phyloP scores from a whole-genome alignment of 1,140 invertebrate species.

The Saccostrea echinata region DNA sequence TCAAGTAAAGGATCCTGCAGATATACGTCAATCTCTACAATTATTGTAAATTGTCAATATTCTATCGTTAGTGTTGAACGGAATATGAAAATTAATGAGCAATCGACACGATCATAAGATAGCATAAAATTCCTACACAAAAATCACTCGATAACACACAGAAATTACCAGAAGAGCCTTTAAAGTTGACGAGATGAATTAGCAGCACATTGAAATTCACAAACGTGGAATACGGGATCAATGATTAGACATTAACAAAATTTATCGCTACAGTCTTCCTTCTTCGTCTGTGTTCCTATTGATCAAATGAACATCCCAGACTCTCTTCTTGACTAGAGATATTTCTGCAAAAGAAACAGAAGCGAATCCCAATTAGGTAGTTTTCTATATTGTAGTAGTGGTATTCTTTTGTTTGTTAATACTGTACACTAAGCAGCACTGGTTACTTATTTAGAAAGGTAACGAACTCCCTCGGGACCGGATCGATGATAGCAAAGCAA shows the following conservation, averaged over 20 bases:
- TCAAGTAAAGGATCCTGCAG: not conserved
- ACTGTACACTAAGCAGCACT: not conserved
- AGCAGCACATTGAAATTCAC: constrained; percentile 12
- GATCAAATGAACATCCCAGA: not conserved
- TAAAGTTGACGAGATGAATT: not conserved
- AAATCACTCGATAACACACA: not conserved
- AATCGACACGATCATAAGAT: not conserved
- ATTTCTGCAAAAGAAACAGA: not conserved
- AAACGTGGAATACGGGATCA: not conserved
- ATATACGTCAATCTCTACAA: not conserved
- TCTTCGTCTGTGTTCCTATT: not conserved
- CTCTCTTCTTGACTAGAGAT: not conserved
- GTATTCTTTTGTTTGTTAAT: not conserved
- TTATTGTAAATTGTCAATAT: not conserved
- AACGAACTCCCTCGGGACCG: not conserved
- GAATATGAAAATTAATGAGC: not conserved
- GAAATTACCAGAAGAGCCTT: not conserved
- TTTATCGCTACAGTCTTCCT: constrained; percentile 14
- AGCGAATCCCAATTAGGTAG: not conserved
- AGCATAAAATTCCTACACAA: not conserved
- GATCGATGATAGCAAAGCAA: constrained; percentile 6
- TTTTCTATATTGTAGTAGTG: not conserved
- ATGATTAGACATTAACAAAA: constrained; percentile 14
- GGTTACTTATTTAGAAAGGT: not conserved
- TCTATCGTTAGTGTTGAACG: not conserved